phyloP scores from a whole-genome alignment of 53 echinoderm and acorn worm species.

The Paracentrotus lividus region DNA sequence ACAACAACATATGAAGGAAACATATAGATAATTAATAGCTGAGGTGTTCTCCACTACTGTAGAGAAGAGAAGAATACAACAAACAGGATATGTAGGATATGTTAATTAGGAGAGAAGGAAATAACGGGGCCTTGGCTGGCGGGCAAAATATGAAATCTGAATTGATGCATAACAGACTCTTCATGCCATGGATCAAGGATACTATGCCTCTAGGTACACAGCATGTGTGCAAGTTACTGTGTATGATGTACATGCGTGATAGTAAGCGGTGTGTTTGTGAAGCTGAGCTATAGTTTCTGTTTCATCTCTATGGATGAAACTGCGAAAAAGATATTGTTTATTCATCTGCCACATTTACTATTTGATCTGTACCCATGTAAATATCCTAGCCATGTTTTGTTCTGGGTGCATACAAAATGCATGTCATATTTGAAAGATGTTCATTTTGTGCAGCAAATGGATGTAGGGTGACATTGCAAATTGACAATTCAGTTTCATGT shows the following conservation, averaged over 20 bases:
- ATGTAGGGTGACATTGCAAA: too few species aligned
- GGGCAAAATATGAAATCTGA: conserved; percentile 46
- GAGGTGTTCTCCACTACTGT: conserved; percentile 35
- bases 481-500: too few species aligned
- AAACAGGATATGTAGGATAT: conserved; percentile 72
- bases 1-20: background rate
- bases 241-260: background rate
- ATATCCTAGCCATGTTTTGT: background rate
- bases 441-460: too few species aligned
- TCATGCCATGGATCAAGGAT: conserved; percentile 49
- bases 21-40: conserved; percentile 1
- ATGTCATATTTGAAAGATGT: too few species aligned
- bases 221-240: background rate
- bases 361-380: background rate
- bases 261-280: background rate
- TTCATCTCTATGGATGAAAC: conserved; percentile 15
- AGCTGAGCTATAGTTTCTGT: conserved; percentile 26
- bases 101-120: conserved; percentile 67
- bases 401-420: background rate
- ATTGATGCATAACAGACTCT: conserved; percentile 35
- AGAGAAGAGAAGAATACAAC: conserved; percentile 6
- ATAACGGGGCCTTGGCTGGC: conserved; percentile 54
- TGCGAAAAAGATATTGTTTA: conserved; percentile 3
- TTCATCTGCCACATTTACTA: conserved; percentile 13
- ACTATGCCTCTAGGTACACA: conserved; percentile 35